phyloP scores from a whole-genome alignment of 2,888 invertebrate genomes.

The Lacanobia oleracea region DNA sequence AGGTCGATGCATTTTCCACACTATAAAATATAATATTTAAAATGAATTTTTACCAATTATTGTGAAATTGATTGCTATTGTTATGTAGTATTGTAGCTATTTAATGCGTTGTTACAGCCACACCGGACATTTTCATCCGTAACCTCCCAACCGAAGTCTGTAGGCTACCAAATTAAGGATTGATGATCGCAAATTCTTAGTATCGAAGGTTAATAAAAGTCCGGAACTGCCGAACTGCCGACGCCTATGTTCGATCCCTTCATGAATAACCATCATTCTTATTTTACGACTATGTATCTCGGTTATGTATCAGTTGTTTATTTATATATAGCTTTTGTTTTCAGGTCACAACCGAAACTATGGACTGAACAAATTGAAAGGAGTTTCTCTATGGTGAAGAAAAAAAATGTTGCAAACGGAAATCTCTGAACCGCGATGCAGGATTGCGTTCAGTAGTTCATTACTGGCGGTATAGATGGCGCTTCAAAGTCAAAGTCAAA shows the following conservation, averaged over 20 bases:
- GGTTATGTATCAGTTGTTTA: too few species aligned
- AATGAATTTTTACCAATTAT: too few species aligned
- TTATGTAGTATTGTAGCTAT: too few species aligned
- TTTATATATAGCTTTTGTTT: slow-evolving; percentile 22
- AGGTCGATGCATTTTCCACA: too few species aligned
- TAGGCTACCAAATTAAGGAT: slow-evolving; percentile 9
- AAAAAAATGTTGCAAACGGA: background rate
- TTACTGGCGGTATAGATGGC: too few species aligned
- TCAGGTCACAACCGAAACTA: background rate
- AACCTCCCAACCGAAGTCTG: too few species aligned
- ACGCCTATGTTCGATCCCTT: slow-evolving; percentile 6
- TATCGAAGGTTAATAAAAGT: slow-evolving; percentile 27
- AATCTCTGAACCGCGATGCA: too few species aligned
- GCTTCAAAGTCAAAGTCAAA: too few species aligned
- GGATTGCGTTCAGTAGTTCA: too few species aligned
- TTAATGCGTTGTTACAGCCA: too few species aligned
- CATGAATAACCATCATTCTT: slow-evolving; percentile 42
- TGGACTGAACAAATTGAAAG: background rate
- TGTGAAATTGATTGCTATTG: too few species aligned
- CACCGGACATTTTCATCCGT: background rate
- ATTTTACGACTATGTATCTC: slow-evolving; percentile 23
- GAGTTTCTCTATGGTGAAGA: background rate
- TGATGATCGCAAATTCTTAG: background rate
- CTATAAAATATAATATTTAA: too few species aligned
- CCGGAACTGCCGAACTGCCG: slow-evolving; percentile 2